These are phyloP conservation scores for Sapayoa aenigma DNA, from an alignment of 2,113 vertebrate genomes.

Conservation along the genomic window DNA sequence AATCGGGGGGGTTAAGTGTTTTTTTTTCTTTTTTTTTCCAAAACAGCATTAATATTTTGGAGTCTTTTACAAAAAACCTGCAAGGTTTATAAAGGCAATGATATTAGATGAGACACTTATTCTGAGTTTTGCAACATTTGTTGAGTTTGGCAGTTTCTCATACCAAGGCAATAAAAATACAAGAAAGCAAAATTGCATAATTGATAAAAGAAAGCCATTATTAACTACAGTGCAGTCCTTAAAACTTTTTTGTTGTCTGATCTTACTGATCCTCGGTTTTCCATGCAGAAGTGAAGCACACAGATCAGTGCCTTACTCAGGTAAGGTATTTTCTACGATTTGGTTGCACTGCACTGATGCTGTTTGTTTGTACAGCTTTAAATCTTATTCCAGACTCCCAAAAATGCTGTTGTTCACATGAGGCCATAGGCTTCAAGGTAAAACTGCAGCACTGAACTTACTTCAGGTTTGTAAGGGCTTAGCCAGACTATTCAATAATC, in stretches of 20 bases:
- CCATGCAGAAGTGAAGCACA: not conserved
- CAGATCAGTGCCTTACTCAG: not conserved
- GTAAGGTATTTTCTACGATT: not conserved
- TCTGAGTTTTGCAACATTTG: not conserved
- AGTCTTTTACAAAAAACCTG: not conserved
- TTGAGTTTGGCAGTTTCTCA: not conserved
- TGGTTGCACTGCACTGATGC: not conserved
- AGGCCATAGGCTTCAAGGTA: not conserved
- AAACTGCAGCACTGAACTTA: not conserved
- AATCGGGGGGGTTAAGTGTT: fast-evolving
- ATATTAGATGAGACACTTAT: not conserved
- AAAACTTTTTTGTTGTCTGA: not conserved
- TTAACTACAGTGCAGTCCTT: not conserved
- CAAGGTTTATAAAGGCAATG: not conserved
- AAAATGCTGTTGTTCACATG: not conserved
- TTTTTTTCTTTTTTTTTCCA: fast-evolving
- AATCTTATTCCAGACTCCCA: not conserved
- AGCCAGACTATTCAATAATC: not conserved
- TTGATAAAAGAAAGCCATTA: not conserved
- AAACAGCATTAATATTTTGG: not conserved
- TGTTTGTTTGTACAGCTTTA: not conserved
- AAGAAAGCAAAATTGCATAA: not conserved
- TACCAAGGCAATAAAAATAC: not conserved
- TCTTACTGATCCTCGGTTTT: not conserved
- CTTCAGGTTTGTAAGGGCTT: not conserved